These are phyloP conservation scores for Fragum sueziense DNA, from an alignment of 2,888 invertebrate species.

Conservation along the genomic window DNA sequence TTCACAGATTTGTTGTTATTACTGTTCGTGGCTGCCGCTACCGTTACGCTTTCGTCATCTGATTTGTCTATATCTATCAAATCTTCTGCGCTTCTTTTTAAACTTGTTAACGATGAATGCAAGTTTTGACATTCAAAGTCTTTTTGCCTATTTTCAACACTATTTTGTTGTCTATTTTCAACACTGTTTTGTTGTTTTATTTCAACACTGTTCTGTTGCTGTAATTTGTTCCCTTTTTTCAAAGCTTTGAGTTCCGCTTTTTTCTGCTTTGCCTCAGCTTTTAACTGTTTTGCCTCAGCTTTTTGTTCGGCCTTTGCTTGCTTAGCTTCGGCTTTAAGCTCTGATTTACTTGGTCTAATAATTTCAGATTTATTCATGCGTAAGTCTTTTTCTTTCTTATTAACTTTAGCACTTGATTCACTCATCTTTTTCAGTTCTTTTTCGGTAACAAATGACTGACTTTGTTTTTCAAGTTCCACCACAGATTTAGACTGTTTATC, in stretches of 20 bases:
- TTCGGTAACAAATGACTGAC: constrained; percentile 30
- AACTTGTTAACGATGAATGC: constrained; percentile 52
- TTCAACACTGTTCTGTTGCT: constrained; percentile 40
- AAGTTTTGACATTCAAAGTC: constrained; percentile 33
- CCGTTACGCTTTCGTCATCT: constrained; percentile 34
- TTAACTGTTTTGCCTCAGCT: constrained; percentile 35
- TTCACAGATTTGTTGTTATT: not conserved
- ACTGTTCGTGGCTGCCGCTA: not conserved
- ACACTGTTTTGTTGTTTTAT: not conserved
- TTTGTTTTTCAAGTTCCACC: constrained; percentile 31
- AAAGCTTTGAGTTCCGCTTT: constrained; percentile 42
- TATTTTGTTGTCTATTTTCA: constrained; percentile 37
- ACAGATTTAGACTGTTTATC: constrained; percentile 56
- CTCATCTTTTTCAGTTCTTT: constrained; percentile 45
- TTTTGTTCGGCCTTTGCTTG: constrained; percentile 39
- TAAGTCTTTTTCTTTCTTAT: constrained; percentile 33
- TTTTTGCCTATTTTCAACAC: constrained; percentile 20
- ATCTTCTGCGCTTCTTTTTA: constrained; percentile 58
- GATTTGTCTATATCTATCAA: constrained; percentile 58
- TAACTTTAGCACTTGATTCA: constrained; percentile 22
- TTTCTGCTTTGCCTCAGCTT: constrained; percentile 47
- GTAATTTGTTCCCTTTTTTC: constrained; percentile 57
- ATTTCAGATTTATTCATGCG: constrained; percentile 49
- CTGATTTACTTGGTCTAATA: constrained; percentile 36
- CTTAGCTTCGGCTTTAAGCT: constrained; percentile 47